Base-by-base conservation (phyloP, 2,888 invertebrate genomes). In the Hipparchia sbordonii region DNA sequence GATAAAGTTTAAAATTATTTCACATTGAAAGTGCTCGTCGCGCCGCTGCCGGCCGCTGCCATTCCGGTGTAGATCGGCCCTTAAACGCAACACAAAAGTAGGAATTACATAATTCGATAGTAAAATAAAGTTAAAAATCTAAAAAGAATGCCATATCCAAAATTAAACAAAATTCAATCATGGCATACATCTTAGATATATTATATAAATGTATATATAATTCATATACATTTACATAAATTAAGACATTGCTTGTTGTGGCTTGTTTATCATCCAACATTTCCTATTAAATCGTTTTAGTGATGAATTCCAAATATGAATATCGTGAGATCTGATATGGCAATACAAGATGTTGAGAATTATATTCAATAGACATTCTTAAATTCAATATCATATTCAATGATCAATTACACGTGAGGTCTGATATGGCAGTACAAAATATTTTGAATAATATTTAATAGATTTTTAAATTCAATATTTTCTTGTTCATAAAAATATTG, bases 401-500 rank as follows among this genome's bases (percentile, higher is more conserved):
- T 46, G 46, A 46, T 2, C 56, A 13, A 0, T 13, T 23, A 23
- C 23, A 23, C 72, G 46, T 33, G 63, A 76, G 59, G 72, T 77
- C 77, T 75, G 76, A 76, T 68, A 75, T 77, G 77, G 77, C 77
- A 77, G 76, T 77, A 77, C 76, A 75, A 77, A 57, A 67, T 13
- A 60, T n/a, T 67, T 13, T 23, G 61, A 45, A 39, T 51, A 10
- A 61, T 57, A 60, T 51, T 73, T 33, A 52, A 13, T 52, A 45
- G 23, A 9, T 8, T 51, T 10, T 33, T 60, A 33, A 60, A 59
- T 39, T 39, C 39, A 59, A 23, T 23, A 23, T 23, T 1, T 23
- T 23, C 23, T 23, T 23, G 23, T 23, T 23, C 23, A 23, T 23
- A 23, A 23, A 23, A 23, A 23, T 23, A 23, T 23, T 23, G 23